These are phyloP conservation scores for Perca flavescens DNA, from an alignment of 2,113 vertebrate genomes.

Conservation along the genomic window DNA sequence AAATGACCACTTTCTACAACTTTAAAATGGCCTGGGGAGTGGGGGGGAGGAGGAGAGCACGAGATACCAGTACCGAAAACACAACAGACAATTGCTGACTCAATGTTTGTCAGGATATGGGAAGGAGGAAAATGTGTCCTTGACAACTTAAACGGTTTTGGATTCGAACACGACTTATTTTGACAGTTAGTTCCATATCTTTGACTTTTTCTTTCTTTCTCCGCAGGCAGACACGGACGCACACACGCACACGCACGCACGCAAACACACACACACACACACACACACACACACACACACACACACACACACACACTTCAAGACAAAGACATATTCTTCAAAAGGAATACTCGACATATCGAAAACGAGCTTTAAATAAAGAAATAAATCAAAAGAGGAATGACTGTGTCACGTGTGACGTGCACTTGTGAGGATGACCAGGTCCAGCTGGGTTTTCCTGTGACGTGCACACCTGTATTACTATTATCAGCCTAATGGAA, in stretches of 20 bases:
- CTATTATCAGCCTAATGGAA: conserved; percentile 52
- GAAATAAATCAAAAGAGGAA: neutral
- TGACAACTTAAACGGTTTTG: conserved; percentile 80
- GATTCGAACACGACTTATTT: conserved; percentile 77
- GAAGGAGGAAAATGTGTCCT: conserved; percentile 73
- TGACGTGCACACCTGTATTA: conserved; percentile 46
- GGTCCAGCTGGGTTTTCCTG: conserved; percentile 36
- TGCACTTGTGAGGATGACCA: conserved; percentile 34
- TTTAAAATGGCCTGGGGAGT: conserved; percentile 72
- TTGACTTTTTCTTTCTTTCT: conserved; percentile 35
- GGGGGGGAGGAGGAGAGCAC: conserved; percentile 40
- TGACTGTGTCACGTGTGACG: conserved; percentile 35
- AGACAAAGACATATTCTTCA: conserved; percentile 54
- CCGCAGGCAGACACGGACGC: conserved; percentile 36
- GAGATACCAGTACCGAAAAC: conserved; percentile 64
- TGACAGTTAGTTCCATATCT: conserved; percentile 80
- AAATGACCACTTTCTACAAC: conserved; percentile 79
- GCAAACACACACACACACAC: conserved; percentile 26
- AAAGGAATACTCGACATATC: conserved; percentile 30
- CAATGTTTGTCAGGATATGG: conserved; percentile 78
- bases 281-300: conserved; percentile 21
- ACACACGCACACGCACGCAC: conserved; percentile 15
- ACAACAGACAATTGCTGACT: conserved; percentile 79
- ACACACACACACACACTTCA: conserved; percentile 22
- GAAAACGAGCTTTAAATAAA: conserved; percentile 18